These are phyloP conservation scores for Lasioglossum leucozonium DNA, from an alignment of 2,888 invertebrate genomes.

Conservation along the genomic window DNA sequence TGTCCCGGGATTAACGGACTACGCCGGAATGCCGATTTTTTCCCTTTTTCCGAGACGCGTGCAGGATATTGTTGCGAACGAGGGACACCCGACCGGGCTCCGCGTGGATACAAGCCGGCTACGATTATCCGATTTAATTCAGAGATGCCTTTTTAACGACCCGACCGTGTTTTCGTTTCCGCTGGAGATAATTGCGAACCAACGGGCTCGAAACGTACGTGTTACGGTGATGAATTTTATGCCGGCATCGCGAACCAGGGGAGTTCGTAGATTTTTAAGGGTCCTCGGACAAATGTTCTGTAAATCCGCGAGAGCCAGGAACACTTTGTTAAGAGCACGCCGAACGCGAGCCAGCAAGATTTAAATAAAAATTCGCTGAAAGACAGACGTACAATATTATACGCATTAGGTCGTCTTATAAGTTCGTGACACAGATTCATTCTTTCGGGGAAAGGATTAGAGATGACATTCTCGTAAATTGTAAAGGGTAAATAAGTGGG, in stretches of 20 bases:
- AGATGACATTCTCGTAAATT: no score
- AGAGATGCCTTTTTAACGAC: slow-evolving; percentile 44
- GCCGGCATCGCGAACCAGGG: background rate
- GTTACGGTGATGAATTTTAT: background rate
- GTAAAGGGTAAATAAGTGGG: no score
- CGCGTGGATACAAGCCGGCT: background rate
- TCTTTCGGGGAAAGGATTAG: no score
- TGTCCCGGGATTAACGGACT: slow-evolving; percentile 42
- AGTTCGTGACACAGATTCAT: no score
- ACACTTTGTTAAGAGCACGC: background rate
- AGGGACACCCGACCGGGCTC: slow-evolving; percentile 13
- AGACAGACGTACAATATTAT: no score
- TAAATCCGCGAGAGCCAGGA: background rate
- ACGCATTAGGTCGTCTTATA: no score
- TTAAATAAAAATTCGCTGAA: no score
- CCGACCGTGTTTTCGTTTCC: slow-evolving; percentile 30
- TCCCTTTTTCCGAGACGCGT: background rate
- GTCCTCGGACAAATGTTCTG: background rate
- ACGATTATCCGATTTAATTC: slow-evolving; percentile 58
- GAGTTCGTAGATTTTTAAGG: background rate
- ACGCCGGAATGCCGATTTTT: slow-evolving; percentile 9
- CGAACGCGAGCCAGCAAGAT: no score
- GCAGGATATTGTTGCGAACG: slow-evolving; percentile 50
- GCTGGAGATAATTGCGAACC: background rate
- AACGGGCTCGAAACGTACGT: background rate